A percentile compares a stretch with the other conserved stretches of the same genome.
Conservation (phyloP, 2,888 invertebrate species). For the Tryphoninae sp. region DNA sequence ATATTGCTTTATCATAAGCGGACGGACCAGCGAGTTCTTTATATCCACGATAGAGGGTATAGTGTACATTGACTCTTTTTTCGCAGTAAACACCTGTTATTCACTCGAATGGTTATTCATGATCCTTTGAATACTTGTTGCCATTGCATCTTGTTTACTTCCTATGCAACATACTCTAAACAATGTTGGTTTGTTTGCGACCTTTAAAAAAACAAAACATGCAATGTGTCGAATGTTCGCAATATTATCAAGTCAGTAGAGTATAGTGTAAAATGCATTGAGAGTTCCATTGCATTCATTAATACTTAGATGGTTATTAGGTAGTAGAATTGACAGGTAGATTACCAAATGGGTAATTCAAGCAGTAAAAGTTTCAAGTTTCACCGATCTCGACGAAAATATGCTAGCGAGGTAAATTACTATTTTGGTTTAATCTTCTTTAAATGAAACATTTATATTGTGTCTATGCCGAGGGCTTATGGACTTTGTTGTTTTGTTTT, state of each 20-base stretch:
- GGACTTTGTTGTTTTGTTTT: conserved; percentile 16
- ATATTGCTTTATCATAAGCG: not conserved
- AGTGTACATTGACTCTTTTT: not conserved
- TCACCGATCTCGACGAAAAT: conserved; percentile 71
- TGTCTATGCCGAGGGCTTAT: not conserved
- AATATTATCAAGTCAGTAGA: not conserved
- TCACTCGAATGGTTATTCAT: not conserved
- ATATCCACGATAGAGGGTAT: not conserved
- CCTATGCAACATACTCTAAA: not conserved
- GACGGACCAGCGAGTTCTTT: not conserved
- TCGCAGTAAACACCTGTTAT: not conserved
- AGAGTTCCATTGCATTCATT: not conserved
- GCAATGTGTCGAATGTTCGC: not conserved
- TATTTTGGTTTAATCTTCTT: not conserved
- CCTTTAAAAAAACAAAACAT: not conserved
- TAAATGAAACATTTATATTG: conserved; percentile 20
- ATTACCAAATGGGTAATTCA: conserved; percentile 76
- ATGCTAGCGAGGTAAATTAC: conserved; percentile 75
- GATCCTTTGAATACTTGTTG: not conserved
- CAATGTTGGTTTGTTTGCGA: not conserved
- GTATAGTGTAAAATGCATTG: not conserved
- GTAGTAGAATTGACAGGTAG: not conserved
- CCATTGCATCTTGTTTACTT: not conserved
- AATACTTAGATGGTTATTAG: not conserved
- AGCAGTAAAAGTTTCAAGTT: conserved; percentile 69